These are phyloP conservation scores for Choreutis nemorana DNA, from an alignment of 2,888 invertebrate species.

Conservation along the genomic window DNA sequence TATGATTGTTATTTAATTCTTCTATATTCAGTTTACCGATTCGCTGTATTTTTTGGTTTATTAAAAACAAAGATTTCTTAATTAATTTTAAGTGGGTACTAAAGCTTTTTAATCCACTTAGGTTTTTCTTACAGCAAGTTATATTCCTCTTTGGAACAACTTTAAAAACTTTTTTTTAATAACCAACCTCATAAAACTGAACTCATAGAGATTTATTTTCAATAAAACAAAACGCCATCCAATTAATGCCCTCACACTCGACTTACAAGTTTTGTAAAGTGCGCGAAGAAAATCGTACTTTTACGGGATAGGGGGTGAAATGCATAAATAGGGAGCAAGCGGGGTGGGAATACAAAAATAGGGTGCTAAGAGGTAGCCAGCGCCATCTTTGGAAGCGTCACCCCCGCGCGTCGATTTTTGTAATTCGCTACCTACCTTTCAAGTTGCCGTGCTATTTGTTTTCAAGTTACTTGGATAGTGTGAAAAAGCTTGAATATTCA, in stretches of 20 bases:
- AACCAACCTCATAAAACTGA: not conserved
- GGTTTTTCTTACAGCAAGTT: no score
- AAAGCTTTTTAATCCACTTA: no score
- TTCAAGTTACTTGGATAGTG: no score
- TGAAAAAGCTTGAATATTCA: no score
- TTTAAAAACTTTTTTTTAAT: slow-evolving; percentile 4
- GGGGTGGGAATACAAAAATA: slow-evolving; percentile 54
- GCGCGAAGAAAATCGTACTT: slow-evolving; percentile 22
- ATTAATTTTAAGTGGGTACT: no score
- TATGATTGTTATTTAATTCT: no score
- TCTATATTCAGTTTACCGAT: no score
- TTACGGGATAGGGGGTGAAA: slow-evolving; percentile 26
- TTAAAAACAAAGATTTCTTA: no score
- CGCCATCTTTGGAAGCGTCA: slow-evolving; percentile 44
- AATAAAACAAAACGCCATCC: not conserved
- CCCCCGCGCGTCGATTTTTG: slow-evolving; percentile 30
- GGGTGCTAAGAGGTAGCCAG: slow-evolving; percentile 45
- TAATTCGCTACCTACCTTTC: no score
- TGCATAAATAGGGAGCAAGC: slow-evolving; percentile 23
- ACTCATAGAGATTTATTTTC: not conserved
- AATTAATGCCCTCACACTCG: slow-evolving; percentile 1
- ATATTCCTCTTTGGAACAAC: no score
- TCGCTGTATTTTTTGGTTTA: no score
- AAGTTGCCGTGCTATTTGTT: no score
- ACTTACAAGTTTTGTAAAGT: not conserved